Evolutionary conservation across 2,888 invertebrate genomes (phyloP), one percentile per base, ranked within the genome.

Genomic region (Byasa hedistus): DNA sequence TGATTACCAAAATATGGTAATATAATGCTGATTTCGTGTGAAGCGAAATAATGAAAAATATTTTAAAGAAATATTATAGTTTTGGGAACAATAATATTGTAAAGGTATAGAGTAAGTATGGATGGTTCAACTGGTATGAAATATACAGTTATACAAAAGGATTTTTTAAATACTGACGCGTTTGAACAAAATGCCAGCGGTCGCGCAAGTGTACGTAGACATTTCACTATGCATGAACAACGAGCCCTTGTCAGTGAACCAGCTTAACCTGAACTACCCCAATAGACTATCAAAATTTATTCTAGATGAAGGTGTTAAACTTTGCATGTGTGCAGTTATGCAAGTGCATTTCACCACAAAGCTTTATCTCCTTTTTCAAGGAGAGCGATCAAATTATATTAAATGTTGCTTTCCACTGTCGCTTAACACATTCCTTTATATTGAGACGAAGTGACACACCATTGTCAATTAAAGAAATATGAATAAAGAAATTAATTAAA

Each of bases 241-340:
- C 57, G 19, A 27, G 22, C 22, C 23, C 51, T 64, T 57, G 57
- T 63, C 27, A 8, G 5, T 19, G 7, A 57, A 52, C 64, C 64
- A 64, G 52, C 36, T 32, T 64, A 64, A 52, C 12, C 22, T 51
- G 64, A 64, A 36, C 64, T 64, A 64, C 64, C 64, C 64, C 36
- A 58, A 57, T 58, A 57, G 57, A 62, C 61, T 61, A 61, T 62
- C 55, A 61, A 61, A 61, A 61, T 55, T 39, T 62, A 62, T 56
- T 24, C 61, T 55, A 62, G 27, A 44, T 51, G 12, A 17, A n/a
- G 39, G 52, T 21, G 52, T 52, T 52, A n/a, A 19, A 21, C 52
- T n/a, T 21, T 21, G 21, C n/a, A n/a, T 21, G 44, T 44, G 44
- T 44, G 44, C 44, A 0, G 15, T 15, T 44, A 44, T 44, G 44